These are phyloP conservation scores for Leptinotarsa texana DNA, from an alignment of 1,140 invertebrate genomes.

Conservation along the genomic window DNA sequence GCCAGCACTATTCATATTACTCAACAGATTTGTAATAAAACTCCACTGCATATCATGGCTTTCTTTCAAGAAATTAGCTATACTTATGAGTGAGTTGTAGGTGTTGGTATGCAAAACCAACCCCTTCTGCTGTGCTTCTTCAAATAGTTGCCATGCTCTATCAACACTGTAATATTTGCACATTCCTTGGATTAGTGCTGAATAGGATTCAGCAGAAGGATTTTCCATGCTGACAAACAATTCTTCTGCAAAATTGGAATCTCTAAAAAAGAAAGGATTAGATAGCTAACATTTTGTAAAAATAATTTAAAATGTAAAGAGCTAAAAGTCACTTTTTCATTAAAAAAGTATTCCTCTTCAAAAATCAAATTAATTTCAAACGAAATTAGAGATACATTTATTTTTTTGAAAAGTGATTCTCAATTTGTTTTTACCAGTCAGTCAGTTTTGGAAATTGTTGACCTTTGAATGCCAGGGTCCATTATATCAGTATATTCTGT, in stretches of 20 bases:
- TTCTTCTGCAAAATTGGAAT: constrained; percentile 69
- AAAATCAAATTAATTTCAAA: background rate
- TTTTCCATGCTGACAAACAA: constrained; percentile 68
- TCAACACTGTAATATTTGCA: constrained; percentile 69
- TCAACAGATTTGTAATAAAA: constrained; percentile 63
- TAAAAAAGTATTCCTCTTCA: too few relatives aligned
- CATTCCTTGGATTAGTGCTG: constrained; percentile 74
- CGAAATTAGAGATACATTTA: too few relatives aligned
- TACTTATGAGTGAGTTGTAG: constrained; percentile 73
- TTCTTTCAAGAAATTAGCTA: constrained; percentile 65
- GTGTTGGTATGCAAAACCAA: constrained; percentile 66
- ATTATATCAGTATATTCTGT: too few relatives aligned
- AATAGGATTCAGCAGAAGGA: constrained; percentile 66
- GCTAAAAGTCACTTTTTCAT: too few relatives aligned
- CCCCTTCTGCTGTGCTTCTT: constrained; percentile 69
- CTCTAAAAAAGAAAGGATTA: constrained; percentile 54
- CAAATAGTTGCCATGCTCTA: constrained; percentile 65
- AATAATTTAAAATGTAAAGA: too few relatives aligned
- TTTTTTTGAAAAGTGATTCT: background rate
- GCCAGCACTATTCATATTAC: constrained; percentile 62
- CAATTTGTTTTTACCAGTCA: background rate
- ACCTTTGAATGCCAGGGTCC: too few relatives aligned
- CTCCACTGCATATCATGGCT: constrained; percentile 65
- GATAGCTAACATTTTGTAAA: too few relatives aligned
- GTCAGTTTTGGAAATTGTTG: too few relatives aligned